Conservation (phyloP, 1,140 invertebrate species). For the Drosophila watanabei region DNA sequence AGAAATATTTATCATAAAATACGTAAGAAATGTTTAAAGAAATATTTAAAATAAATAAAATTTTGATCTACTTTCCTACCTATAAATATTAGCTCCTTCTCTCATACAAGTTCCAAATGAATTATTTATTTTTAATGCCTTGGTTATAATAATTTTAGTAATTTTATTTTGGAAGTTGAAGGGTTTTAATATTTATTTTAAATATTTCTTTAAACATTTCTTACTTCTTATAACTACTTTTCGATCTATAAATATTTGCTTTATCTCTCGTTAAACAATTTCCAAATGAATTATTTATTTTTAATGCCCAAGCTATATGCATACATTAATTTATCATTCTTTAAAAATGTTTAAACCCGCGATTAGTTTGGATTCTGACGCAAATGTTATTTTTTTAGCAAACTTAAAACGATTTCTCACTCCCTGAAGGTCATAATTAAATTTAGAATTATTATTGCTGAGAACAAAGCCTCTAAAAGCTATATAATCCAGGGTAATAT, state of each 20-base stretch:
- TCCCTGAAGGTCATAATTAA: constrained; percentile 3
- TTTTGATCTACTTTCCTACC: too few species aligned
- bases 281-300: neutral
- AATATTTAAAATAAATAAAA: too few species aligned
- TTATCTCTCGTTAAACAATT: neutral
- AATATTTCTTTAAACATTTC: neutral
- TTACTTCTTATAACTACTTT: too few species aligned
- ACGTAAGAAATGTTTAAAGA: too few species aligned
- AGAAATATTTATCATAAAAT: too few species aligned
- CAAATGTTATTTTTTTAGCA: neutral
- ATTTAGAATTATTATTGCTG: neutral
- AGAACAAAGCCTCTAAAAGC: too few species aligned
- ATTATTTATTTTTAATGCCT: neutral
- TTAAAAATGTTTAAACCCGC: neutral
- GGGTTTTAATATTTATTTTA: too few species aligned
- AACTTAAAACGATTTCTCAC: neutral
- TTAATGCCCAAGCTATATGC: neutral
- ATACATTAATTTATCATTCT: neutral
- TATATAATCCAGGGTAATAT: neutral
- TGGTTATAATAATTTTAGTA: too few species aligned
- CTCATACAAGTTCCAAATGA: neutral
- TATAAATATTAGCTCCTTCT: neutral
- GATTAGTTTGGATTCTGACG: neutral
- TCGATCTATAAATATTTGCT: too few species aligned
- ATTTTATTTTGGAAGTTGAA: too few species aligned